Base-by-base conservation (phyloP, 2,113 vertebrate genomes). In the Etheostoma spectabile region DNA sequence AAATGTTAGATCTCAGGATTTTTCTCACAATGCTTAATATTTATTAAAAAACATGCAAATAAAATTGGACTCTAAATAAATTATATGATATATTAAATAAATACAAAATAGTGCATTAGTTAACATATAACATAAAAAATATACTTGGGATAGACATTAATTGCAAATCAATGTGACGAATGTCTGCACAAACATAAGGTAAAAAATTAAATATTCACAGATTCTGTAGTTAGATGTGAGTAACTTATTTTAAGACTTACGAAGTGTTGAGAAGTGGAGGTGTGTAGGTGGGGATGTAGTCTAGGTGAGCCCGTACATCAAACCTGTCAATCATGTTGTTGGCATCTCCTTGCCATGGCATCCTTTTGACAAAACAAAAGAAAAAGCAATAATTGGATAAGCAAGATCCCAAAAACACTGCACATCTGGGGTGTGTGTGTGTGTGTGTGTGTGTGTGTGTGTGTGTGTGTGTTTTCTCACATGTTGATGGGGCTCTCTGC, bases 311-410 rank as follows among this genome's bases (percentile, higher is more conserved):
- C 0, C 98, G 95, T 0, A 99, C 98, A 22, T 99, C 98, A 38
- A 99, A 99, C 15, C 98, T 95, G 91, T 99, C 98, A 6, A 99
- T 99, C 98, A 98, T 99, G 92, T 98, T 98, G 95, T 97, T 99
- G 51, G 96, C 95, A 57, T 99, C 98, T 2, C 98, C 98, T 81
- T 98, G 98, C 98, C 98, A 99, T 1, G 98, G 98, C 98, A 99
- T 99, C 98, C 98, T 99, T 51, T 27, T 53, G 8, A 83, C 33
- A 75, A 48, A 63, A 66, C 16, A 88, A 60, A 51, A 67, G 4
- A 60, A 45, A 74, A 1, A 6, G 21, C 4, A 6, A 12, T 1
- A 42, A 33, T 42, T 0, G 52, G 0, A 77, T 53, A 24, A 52
- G 19, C 5, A 49, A 45, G 5, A n/a, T 27, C 24, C 45, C 46